Percentiles rank a stretch among this genome's conserved stretches.
Conservation (phyloP, 2,797 vertebrate species). For the Gorsachius magnificus region DNA sequence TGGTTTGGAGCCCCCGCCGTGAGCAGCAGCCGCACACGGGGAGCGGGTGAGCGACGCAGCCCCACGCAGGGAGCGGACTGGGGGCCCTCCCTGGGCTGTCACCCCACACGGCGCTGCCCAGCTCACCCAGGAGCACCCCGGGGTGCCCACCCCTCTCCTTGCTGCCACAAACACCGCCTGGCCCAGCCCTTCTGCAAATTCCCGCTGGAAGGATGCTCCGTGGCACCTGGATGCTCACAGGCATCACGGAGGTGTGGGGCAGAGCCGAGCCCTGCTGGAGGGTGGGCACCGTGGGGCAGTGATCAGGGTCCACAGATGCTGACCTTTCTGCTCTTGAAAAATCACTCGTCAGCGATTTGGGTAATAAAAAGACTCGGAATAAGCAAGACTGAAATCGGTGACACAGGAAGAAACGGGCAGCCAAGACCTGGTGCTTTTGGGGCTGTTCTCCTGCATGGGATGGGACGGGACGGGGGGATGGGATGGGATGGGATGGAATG, state of each 20-base stretch:
- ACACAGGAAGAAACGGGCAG: not conserved
- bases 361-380: conserved; percentile 36
- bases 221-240: not conserved
- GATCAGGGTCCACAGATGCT: not conserved
- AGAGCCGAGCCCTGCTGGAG: not conserved
- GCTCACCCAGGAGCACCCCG: not conserved
- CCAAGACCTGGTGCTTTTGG: not conserved
- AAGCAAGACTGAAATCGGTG: conserved; percentile 43
- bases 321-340: conserved; percentile 57
- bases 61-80: accelerated
- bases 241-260: not conserved
- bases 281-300: not conserved
- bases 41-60: accelerated
- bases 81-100: not conserved
- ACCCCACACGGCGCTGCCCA: accelerated
- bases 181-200: not conserved
- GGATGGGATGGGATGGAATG: accelerated
- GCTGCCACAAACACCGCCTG: not conserved
- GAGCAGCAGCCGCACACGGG: not conserved
- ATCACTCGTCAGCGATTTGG: conserved; percentile 34
- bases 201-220: conserved; percentile 26
- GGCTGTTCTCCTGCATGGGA: not conserved
- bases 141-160: not conserved
- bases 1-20: not conserved
- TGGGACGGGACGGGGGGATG: not conserved